These are phyloP conservation scores for Drosophila anomalata DNA, from an alignment of 2,888 invertebrate genomes.

Conservation along the genomic window DNA sequence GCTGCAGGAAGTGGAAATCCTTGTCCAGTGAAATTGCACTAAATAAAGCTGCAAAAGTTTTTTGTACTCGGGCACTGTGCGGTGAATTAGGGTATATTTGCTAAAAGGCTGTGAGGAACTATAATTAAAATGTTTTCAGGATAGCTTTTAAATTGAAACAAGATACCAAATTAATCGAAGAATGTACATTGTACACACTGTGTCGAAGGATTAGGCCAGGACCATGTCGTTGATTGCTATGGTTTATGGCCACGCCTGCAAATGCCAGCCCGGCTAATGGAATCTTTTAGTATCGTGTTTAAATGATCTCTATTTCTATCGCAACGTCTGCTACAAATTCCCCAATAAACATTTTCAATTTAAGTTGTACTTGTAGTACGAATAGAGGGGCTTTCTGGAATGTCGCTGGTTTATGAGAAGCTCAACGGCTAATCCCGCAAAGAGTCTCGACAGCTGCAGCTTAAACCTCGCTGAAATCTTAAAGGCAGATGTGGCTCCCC, in stretches of 20 bases:
- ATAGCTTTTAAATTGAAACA: background rate
- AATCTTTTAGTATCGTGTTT: slow-evolving; percentile 20
- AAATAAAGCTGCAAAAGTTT: slow-evolving; percentile 24
- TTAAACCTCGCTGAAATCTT: slow-evolving; percentile 62
- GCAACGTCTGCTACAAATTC: slow-evolving; percentile 28
- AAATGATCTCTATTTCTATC: slow-evolving; percentile 13
- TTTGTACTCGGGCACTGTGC: slow-evolving; percentile 12
- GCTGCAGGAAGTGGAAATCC: slow-evolving; percentile 16
- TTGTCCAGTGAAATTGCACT: slow-evolving; percentile 28
- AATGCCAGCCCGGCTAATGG: background rate
- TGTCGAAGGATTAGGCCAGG: background rate
- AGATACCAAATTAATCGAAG: background rate
- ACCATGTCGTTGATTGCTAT: background rate
- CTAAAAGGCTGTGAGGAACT: background rate
- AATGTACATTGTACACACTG: background rate
- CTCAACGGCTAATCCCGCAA: slow-evolving; percentile 63
- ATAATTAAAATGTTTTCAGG: background rate
- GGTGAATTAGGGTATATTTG: slow-evolving; percentile 5
- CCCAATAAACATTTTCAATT: slow-evolving; percentile 39
- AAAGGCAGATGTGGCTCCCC: slow-evolving; percentile 58
- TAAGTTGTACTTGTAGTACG: slow-evolving; percentile 15
- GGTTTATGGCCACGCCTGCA: background rate
- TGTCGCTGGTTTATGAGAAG: slow-evolving; percentile 64
- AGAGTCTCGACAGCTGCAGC: slow-evolving; percentile 57
- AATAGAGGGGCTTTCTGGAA: slow-evolving; percentile 30